Evolutionary conservation across 35 echinoderm and acorn worm genomes (phyloP).

Genomic region (Hemicentrotus pulcherrimus): DNA sequence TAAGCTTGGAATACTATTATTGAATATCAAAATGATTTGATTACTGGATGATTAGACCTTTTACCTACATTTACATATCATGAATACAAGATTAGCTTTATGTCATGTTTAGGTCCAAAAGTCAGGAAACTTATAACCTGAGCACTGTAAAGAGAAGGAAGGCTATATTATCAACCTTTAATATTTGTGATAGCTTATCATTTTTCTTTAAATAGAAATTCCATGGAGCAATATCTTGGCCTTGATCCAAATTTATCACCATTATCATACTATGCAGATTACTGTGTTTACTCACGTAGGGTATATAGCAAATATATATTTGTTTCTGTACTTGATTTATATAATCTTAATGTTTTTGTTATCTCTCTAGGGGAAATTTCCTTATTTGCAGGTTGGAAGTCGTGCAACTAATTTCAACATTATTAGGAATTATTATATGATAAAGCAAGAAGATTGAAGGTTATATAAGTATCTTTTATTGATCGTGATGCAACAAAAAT

Average conservation of each 20-base stretch:
- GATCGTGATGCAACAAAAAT: no score
- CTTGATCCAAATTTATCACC: not conserved
- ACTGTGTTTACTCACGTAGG: not conserved
- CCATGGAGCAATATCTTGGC: not conserved
- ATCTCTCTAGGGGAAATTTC: not conserved
- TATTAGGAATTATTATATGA: no score
- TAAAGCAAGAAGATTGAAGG: no score
- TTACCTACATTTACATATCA: not conserved
- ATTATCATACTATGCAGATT: not conserved
- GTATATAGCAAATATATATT: not conserved
- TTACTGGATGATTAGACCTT: not conserved
- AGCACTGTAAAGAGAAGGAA: not conserved
- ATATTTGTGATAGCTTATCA: not conserved
- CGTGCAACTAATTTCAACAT: no score
- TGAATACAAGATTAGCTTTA: not conserved
- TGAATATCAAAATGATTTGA: not conserved
- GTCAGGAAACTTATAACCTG: not conserved
- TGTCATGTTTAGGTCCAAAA: not conserved
- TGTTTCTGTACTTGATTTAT: not conserved
- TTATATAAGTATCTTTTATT: no score
- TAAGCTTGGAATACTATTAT: not conserved
- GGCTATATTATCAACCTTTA: not conserved
- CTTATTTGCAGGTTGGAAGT: not conserved
- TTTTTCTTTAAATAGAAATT: not conserved
- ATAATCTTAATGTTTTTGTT: not conserved